A percentile compares a stretch with the other conserved stretches of the same genome.
phyloP scores from a whole-genome alignment of 2,113 vertebrate species.

The Oreochromis spilurus region DNA sequence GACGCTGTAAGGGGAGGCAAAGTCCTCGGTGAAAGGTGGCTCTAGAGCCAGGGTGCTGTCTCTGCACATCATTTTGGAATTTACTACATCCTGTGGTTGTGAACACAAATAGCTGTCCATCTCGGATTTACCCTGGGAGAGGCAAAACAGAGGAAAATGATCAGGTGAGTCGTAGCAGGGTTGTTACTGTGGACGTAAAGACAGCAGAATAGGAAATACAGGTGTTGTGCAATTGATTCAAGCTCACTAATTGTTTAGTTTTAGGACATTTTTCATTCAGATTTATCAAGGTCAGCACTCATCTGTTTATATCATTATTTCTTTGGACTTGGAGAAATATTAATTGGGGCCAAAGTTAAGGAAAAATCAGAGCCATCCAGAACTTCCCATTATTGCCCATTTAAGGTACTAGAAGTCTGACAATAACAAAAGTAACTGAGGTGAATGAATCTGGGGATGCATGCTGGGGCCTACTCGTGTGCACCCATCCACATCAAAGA shows the following conservation, averaged over 20 bases:
- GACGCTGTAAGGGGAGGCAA: slow-evolving; percentile 87
- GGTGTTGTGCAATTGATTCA: neutral
- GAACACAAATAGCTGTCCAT: slow-evolving; percentile 88
- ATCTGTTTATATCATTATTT: neutral
- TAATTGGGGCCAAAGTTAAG: neutral
- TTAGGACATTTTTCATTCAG: neutral
- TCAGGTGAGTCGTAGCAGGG: neutral
- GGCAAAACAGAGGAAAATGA: slow-evolving; percentile 1
- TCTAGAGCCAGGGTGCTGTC: slow-evolving; percentile 83
- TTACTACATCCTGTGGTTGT: slow-evolving; percentile 72
- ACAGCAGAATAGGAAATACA: neutral
- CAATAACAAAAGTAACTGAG: neutral
- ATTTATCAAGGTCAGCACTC: neutral
- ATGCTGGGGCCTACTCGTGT: slow-evolving; percentile 16
- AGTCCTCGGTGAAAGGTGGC: slow-evolving; percentile 83
- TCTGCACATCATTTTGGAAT: slow-evolving; percentile 83
- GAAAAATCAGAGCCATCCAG: neutral
- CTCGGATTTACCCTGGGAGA: slow-evolving; percentile 82
- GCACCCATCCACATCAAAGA: slow-evolving; percentile 12
- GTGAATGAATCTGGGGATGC: neutral
- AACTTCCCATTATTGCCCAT: neutral
- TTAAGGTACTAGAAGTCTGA: neutral
- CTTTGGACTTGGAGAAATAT: neutral
- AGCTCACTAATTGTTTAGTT: neutral
- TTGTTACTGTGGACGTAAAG: neutral